Evolutionary conservation across 2,888 invertebrate genomes (phyloP).

Genomic region (Drosophila nr. fundita): DNA sequence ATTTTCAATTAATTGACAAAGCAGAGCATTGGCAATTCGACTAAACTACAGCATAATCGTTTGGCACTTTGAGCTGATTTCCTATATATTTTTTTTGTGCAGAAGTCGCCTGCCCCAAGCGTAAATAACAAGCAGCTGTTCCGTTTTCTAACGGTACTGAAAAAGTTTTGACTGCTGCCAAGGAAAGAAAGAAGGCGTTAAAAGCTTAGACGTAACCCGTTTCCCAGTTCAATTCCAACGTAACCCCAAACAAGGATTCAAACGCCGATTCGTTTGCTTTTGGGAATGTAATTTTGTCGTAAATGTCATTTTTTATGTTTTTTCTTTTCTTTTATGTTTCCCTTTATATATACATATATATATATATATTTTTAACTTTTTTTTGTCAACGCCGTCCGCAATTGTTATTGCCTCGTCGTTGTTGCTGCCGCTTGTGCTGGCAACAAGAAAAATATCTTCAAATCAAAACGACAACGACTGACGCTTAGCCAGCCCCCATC

Average conservation of each 20-base stretch:
- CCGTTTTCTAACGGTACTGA: constrained; percentile 20
- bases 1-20: neutral
- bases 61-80: constrained; percentile 19
- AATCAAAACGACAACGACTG: constrained; percentile 55
- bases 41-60: neutral
- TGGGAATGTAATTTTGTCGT: constrained; percentile 71
- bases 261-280: constrained; percentile 28
- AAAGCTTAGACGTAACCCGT: constrained; percentile 28
- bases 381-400: constrained; percentile 42
- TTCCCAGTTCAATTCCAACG: constrained; percentile 33
- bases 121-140: constrained; percentile 69
- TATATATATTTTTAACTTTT: neutral
- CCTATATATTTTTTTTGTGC: neutral
- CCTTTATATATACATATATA: neutral
- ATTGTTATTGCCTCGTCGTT: constrained; percentile 58
- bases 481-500: constrained; percentile 22
- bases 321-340: constrained; percentile 7
- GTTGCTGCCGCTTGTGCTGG: constrained; percentile 13
- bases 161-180: constrained; percentile 51
- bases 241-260: constrained; percentile 26
- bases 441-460: constrained; percentile 66
- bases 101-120: constrained; percentile 2
- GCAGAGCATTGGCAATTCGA: constrained; percentile 14
- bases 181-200: constrained; percentile 31
- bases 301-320: constrained; percentile 72